Evolutionary conservation across 2,113 vertebrate species (phyloP).

Genomic region (Varanus komodoensis): DNA sequence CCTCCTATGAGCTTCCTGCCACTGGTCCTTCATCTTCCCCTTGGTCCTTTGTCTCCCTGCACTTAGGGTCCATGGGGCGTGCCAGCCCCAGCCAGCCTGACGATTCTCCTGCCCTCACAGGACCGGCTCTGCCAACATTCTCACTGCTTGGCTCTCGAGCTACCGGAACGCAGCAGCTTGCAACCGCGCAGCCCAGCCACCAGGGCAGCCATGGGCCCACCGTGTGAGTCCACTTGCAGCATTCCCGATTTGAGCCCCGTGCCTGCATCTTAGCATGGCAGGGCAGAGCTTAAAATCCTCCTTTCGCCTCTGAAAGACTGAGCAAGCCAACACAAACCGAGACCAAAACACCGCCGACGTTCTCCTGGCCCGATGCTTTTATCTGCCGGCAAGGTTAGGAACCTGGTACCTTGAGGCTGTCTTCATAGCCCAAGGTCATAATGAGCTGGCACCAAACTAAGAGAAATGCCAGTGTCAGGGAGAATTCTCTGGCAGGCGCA

Average conservation of each 20-base stretch:
- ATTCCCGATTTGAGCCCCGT: background rate
- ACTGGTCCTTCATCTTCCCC: background rate
- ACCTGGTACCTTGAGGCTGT: constrained; percentile 26
- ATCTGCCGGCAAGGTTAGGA: constrained; percentile 30
- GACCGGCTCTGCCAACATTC: background rate
- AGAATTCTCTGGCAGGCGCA: background rate
- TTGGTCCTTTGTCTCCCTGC: background rate
- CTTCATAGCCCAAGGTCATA: background rate
- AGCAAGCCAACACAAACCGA: background rate
- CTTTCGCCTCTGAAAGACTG: background rate
- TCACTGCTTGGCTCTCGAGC: background rate
- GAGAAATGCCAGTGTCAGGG: background rate
- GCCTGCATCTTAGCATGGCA: too few relatives aligned
- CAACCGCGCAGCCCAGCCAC: background rate
- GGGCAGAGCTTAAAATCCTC: background rate
- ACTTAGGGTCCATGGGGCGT: background rate
- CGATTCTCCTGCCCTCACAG: background rate
- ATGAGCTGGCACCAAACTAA: fast-evolving
- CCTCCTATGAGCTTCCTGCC: background rate
- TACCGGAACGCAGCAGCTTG: background rate
- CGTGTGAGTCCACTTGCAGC: background rate
- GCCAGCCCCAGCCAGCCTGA: background rate
- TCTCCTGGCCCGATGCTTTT: fast-evolving
- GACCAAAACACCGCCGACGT: background rate
- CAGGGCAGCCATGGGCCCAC: background rate